phyloP scores from a whole-genome alignment of 2,113 vertebrate species.

The Aegithalos caudatus region DNA sequence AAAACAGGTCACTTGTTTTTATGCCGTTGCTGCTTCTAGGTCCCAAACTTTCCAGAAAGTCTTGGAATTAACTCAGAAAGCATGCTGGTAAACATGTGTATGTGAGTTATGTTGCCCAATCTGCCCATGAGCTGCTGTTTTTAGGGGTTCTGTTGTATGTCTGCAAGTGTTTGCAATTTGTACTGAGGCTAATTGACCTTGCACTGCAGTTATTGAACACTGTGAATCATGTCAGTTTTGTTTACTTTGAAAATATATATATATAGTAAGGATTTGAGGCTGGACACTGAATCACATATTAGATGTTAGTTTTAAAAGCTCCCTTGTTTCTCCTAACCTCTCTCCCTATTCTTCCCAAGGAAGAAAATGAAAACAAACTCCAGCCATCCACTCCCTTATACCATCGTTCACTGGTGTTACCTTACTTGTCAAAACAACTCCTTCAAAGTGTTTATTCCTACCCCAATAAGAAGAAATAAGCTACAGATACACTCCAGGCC shows the following conservation, averaged over 20 bases:
- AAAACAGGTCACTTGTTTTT: background rate
- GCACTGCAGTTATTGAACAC: background rate
- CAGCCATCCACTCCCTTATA: background rate
- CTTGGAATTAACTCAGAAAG: background rate
- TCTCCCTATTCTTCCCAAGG: background rate
- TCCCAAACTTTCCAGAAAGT: background rate
- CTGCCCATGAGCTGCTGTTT: background rate
- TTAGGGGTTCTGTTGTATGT: background rate
- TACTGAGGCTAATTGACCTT: conserved; percentile 20
- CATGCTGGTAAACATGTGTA: accelerated
- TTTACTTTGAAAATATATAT: background rate
- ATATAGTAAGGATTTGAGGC: background rate
- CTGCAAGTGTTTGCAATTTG: background rate
- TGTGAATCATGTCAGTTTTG: background rate
- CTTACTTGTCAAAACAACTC: background rate
- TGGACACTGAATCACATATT: background rate
- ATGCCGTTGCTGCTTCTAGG: background rate
- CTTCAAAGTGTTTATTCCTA: background rate
- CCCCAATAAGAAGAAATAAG: background rate
- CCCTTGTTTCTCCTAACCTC: background rate
- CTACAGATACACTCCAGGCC: background rate
- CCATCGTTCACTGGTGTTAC: background rate
- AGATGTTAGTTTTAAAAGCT: conserved; percentile 10
- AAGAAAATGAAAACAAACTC: background rate
- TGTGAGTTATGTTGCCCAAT: background rate